Base-by-base conservation (phyloP, 1,140 invertebrate species). In the Phymastichus coffea region DNA sequence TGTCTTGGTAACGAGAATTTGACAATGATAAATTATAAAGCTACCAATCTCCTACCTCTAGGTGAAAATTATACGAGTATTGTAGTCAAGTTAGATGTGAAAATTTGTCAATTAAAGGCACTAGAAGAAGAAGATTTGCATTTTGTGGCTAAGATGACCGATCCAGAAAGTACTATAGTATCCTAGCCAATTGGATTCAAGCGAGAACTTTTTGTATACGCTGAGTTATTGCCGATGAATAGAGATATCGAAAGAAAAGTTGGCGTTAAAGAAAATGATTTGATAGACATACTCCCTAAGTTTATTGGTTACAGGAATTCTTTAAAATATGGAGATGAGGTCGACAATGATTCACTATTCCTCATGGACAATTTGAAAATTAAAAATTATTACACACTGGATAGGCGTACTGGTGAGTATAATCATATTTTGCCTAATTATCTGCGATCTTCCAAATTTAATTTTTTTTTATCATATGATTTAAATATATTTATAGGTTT, bases 281-380 rank as follows among this genome's bases (percentile, higher is more conserved):
- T 38, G 4, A 14, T 51, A 3, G 20, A 51, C 9, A 10, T 35
- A 6, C 8, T 15, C 1, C 48, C 48, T 14, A 51, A 51, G 15
- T 51, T 23, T 19, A 28, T 51, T 14, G 48, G 33, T 14, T 22
- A 35, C 4, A 14, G 48, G 17, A n/a, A 37, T 17, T 37, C 19
- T 0, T 6, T 51, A 2, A 17, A 37, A 0, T 68, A 65, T 0
- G 47, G 63, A 0, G 71, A 74, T 12, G 20, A 6, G 12, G 81
- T 85, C 0, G 82, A 85, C 53, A 73, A 84, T 1, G 71, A 85
- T 46, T 83, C 83, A 0, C 77, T 82, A 2, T 73, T 86, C 20
- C 49, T 86, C 0, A 76, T 85, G 57, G 85, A 86, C 54, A 85
- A 86, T 69, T 56, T 86, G 2, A 84, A 81, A 44, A 38, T 63